A percentile compares a stretch with the other conserved stretches of the same genome.
Evolutionary conservation across 2,888 invertebrate genomes (phyloP).

Genomic region (Netelia virgata): DNA sequence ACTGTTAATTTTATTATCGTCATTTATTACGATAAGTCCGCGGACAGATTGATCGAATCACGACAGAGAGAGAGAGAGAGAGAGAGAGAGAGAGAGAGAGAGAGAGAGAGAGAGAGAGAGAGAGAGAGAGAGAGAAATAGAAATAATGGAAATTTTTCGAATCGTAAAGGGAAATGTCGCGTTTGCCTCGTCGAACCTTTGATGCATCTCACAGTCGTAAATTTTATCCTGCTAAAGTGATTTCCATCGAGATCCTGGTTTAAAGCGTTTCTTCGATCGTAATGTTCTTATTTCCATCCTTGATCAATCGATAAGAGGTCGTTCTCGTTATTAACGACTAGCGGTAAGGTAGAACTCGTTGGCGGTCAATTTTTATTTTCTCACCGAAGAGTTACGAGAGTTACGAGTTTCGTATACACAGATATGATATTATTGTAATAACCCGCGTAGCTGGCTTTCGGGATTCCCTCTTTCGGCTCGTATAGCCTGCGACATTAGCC

Average conservation of each 20-base stretch:
- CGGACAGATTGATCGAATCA: constrained; percentile 41
- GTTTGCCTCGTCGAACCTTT: not conserved
- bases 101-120: no score
- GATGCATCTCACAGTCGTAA: not conserved
- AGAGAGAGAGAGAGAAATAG: no score
- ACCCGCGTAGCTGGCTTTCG: not conserved
- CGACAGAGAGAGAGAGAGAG: not conserved
- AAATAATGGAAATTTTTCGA: not conserved
- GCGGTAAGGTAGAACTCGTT: constrained; percentile 52
- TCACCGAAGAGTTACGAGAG: not conserved
- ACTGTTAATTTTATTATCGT: constrained; percentile 51
- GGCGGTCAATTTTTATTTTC: not conserved
- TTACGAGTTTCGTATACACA: not conserved
- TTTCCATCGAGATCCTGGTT: not conserved
- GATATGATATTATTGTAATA: no score
- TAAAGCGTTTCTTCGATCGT: not conserved
- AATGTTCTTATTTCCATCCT: constrained; percentile 9
- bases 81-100: no score
- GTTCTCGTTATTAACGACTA: constrained; percentile 43
- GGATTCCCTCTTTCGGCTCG: constrained; percentile 21
- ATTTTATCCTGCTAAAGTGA: not conserved
- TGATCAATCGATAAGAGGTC: constrained; percentile 1
- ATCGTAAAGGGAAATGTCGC: not conserved
- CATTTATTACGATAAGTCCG: not conserved
- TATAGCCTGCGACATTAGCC: not conserved